Evolutionary conservation across 2,797 vertebrate genomes (phyloP), one percentile per base, ranked within the genome.

Genomic region (Cynopterus sphinx): DNA sequence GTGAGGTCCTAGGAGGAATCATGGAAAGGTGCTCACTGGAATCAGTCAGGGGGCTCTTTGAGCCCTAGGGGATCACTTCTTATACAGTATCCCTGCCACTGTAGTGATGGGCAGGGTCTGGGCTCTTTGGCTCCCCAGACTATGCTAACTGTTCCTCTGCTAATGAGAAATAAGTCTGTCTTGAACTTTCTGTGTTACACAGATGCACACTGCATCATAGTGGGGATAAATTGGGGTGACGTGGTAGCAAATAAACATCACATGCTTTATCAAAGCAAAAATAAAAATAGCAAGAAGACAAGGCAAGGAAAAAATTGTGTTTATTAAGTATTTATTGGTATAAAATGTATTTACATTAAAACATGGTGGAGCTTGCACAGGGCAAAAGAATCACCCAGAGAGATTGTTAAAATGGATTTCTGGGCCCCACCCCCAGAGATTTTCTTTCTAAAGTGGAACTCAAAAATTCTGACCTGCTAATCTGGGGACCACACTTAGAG

Each of bases 271-370:
- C 33, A 93, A 51, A 59, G 65, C 68, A 88, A 55, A 87, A 89
- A 79, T 46, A 71, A 89, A 81, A 41, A 49, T 22, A 77, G 71
- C 61, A 73, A 83, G 78, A 92, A 77, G 68, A 91, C 63, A 77
- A 65, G 70, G 33, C 28, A 36, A 71, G 61, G 63, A 90, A 53
- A 91, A 83, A 33, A 36, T 12, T 63, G n/a, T 75, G 57, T 31
- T 89, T 61, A 24, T 75, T 83, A 85, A 83, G 33, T 67, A 59
- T 87, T 83, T 83, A 33, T 59, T 9, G 6, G 81, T 87, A 68
- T 39, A 87, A 87, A 81, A 67, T 81, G 57, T 70, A 63, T 77
- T 83, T 17, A 1, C 17, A 24, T 83, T 46, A 74, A 91, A 84
- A 67, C 21, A 11, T 61, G 74, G 41, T 41, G 28, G 28, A 12